phyloP scores from a whole-genome alignment of 2,113 vertebrate species.

The Actenoides hombroni region DNA sequence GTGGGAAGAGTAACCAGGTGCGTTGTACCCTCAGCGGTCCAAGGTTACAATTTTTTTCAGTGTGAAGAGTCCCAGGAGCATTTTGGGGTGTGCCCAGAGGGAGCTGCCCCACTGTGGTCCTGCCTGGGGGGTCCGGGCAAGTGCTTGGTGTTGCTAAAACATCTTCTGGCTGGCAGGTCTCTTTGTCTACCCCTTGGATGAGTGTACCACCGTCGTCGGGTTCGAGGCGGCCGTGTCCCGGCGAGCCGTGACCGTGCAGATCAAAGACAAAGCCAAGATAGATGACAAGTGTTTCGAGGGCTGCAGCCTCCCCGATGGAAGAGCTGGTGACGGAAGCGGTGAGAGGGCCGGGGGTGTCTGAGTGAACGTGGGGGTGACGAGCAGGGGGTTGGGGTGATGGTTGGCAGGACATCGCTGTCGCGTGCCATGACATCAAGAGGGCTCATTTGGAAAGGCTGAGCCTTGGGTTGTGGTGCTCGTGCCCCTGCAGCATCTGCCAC shows the following conservation, averaged over 20 bases:
- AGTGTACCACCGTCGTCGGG: constrained; percentile 85
- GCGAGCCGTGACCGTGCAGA: constrained; percentile 86
- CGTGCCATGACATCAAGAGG: rapidly evolving
- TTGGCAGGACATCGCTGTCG: neutral
- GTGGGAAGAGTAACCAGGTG: neutral
- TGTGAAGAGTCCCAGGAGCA: neutral
- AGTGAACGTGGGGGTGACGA: neutral
- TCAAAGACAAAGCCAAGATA: constrained; percentile 92
- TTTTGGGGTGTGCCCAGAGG: neutral
- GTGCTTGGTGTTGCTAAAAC: neutral
- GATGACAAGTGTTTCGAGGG: constrained; percentile 75
- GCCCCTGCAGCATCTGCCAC: neutral
- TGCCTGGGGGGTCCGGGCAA: neutral
- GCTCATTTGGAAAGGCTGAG: neutral
- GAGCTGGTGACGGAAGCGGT: constrained; percentile 72
- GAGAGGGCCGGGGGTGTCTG: constrained; percentile 23
- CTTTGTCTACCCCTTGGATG: constrained; percentile 92
- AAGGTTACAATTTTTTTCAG: neutral
- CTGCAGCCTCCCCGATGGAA: constrained; percentile 67
- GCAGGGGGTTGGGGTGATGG: neutral
- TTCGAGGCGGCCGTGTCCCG: constrained; percentile 88
- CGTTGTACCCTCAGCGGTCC: neutral
- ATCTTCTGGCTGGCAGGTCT: constrained; percentile 75
- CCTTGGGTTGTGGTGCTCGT: neutral
- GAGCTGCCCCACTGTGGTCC: rapidly evolving